A percentile compares a stretch with the other conserved stretches of the same genome.
These are phyloP conservation scores for Operophtera brumata DNA, from an alignment of 2,888 invertebrate genomes.

Conservation along the genomic window DNA sequence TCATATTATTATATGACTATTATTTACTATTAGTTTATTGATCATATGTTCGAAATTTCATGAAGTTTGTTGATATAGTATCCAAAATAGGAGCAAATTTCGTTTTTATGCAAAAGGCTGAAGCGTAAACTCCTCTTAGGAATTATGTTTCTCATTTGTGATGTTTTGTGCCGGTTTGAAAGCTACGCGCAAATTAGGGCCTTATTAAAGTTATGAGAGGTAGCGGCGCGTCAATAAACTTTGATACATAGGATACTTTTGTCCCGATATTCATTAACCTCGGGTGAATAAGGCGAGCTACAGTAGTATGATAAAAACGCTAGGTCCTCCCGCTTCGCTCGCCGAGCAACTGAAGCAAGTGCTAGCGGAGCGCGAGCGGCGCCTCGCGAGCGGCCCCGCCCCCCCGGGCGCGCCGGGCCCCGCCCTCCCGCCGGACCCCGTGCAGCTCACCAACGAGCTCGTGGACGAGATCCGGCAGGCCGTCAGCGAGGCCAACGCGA, in stretches of 20 bases:
- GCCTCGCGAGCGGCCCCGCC: slow-evolving; percentile 73
- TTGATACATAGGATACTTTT: too few relatives aligned
- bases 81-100: too few relatives aligned
- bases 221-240: too few relatives aligned
- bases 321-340: slow-evolving; percentile 87
- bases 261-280: too few relatives aligned
- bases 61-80: too few relatives aligned
- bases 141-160: slow-evolving; percentile 11
- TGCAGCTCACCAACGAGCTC: slow-evolving; percentile 89
- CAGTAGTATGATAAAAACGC: neutral
- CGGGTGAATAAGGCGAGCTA: too few relatives aligned
- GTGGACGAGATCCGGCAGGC: slow-evolving; percentile 94
- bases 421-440: slow-evolving; percentile 78
- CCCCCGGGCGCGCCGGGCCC: slow-evolving; percentile 28
- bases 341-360: slow-evolving; percentile 94
- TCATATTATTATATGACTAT: too few relatives aligned
- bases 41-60: too few relatives aligned
- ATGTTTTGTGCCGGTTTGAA: neutral
- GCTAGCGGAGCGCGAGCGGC: slow-evolving; percentile 90
- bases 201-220: too few relatives aligned
- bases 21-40: too few relatives aligned
- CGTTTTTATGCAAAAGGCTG: too few relatives aligned
- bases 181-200: neutral
- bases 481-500: slow-evolving; percentile 92
- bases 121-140: too few relatives aligned